Evolutionary conservation across 2,797 vertebrate species (phyloP).

Genomic region (Pantherophis vulpinus): DNA sequence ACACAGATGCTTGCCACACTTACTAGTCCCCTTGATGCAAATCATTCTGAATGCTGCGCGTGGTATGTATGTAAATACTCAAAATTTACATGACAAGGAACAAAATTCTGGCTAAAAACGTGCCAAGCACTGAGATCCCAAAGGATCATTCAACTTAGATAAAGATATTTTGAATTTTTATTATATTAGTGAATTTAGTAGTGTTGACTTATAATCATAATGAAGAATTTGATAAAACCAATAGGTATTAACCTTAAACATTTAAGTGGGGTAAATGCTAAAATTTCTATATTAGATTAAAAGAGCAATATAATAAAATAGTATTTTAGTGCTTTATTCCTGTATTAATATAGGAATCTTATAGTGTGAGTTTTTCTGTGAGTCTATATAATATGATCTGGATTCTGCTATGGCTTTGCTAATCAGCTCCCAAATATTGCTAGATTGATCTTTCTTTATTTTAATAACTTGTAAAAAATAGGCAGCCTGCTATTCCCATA

Average conservation of each 20-base stretch:
- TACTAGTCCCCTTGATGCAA: background rate
- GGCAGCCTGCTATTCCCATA: background rate
- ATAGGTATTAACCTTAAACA: background rate
- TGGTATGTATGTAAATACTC: background rate
- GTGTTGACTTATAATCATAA: background rate
- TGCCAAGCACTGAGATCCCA: background rate
- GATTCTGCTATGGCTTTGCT: background rate
- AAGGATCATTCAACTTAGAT: background rate
- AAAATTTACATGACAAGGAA: background rate
- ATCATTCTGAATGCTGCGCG: background rate
- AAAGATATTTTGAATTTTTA: background rate
- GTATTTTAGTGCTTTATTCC: background rate
- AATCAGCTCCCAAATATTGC: background rate
- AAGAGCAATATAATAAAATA: background rate
- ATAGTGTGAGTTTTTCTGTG: background rate
- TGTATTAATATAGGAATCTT: background rate
- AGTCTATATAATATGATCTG: background rate
- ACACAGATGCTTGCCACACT: background rate
- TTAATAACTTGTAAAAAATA: background rate
- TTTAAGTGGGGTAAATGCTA: background rate
- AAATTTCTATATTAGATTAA: background rate
- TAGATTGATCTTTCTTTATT: too few relatives aligned
- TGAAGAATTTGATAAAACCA: background rate
- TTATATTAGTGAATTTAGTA: background rate
- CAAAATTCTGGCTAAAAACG: background rate